Evolutionary conservation across 92 coral and sea anemone species (phyloP), one percentile per base, ranked within the genome.

Genomic region (Chrysogorgia sp.): DNA sequence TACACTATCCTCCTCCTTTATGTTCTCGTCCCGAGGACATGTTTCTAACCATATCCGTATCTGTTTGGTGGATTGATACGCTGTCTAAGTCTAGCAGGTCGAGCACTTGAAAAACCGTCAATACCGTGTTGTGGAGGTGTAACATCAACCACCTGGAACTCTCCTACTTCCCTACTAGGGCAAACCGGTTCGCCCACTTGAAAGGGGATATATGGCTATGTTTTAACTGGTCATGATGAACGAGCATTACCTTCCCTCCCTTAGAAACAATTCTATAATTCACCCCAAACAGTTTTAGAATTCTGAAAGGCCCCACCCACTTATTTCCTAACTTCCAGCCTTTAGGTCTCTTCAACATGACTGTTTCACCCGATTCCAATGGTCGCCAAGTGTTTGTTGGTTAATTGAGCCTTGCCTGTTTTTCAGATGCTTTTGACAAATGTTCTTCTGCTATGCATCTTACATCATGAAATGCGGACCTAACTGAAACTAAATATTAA

Each of bases 161-260:
- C n/a, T n/a, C n/a, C n/a, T n/a, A n/a, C n/a, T n/a, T n/a, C n/a
- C n/a, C n/a, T n/a, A n/a, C n/a, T n/a, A n/a, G n/a, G n/a, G n/a
- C n/a, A n/a, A n/a, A n/a, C n/a, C n/a, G n/a, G n/a, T n/a, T n/a
- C n/a, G n/a, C n/a, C n/a, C n/a, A n/a, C n/a, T n/a, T n/a, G n/a
- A n/a, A n/a, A n/a, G n/a, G n/a, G n/a, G n/a, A n/a, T n/a, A n/a
- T 77, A 48, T 34, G 29, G 34, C 82, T 77, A 34, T 10, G 82
- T 43, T 77, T 77, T n/a, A 77, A 55, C 30, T 61, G 29, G 74
- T 77, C 58, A 43, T 60, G 82, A 19, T 77, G 74, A 37, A 77
- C 82, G 35, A 77, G 58, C 74, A 29, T 77, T 21, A 24, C 58
- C 58, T 61, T 77, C 32, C 58, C 58, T 23, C 15, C 33, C 69